Evolutionary conservation across 2,797 vertebrate genomes (phyloP), one percentile per base, ranked within the genome.

Genomic region (Cyprinodon diabolis): DNA sequence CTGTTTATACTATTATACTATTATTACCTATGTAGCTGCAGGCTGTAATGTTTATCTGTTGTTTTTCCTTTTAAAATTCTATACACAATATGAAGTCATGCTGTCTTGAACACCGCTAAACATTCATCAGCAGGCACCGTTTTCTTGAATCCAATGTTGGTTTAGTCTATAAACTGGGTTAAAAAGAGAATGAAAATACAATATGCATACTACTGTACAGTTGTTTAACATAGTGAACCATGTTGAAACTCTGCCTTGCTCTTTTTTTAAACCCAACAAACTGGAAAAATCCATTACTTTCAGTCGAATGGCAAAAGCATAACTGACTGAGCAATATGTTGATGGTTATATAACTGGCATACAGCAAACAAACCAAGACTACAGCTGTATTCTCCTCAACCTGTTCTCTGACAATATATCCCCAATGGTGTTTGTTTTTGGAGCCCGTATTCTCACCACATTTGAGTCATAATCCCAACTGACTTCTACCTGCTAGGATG

Each of bases 261-360:
- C 56, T 68, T 45, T 62, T 35, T 35, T 75, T 6, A 66, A 87
- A 82, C 63, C 80, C 86, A 85, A 60, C 79, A 76, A 87, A 69
- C 79, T 84, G 81, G 77, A 90, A 90, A 79, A 62, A 82, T 77
- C 69, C 63, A 81, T 90, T 86, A 82, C 75, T 87, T 83, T 80
- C 84, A 86, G 80, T 66, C 77, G 84, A 82, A 81, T 77, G 75
- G 72, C 77, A 80, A 76, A 86, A 78, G 72, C 69, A 79, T 75
- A 84, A 86, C 84, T 83, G 81, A 80, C 84, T 82, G 80, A 86
- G 76, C 77, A 78, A 55, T 85, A 80, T 76, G 75, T 56, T 72
- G 60, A 68, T 30, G 66, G 77, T 91, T 90, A 82, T 78, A 84
- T 89, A 90, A 89, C 75, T 57, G 62, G 63, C 72, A 72, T 66